These are phyloP conservation scores for Astropecten irregularis DNA, from an alignment of 53 echinoderm and acorn worm genomes.

Conservation along the genomic window DNA sequence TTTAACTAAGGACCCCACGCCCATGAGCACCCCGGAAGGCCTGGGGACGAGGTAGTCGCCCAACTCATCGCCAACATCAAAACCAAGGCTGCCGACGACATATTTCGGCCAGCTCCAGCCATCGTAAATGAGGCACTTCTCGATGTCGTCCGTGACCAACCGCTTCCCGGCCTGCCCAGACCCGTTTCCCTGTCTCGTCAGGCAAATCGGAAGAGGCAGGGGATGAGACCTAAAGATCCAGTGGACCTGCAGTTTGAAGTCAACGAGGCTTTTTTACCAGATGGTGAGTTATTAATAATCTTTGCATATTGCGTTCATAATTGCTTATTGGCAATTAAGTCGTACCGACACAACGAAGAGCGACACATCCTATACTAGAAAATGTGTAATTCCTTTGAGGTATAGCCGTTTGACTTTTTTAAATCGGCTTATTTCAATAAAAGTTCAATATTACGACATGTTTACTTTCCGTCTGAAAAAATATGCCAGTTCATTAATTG, in stretches of 20 bases:
- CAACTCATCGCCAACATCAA: neutral
- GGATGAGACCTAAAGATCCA: neutral
- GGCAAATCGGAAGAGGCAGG: neutral
- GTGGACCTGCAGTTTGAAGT: neutral
- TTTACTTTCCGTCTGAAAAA: too few species aligned
- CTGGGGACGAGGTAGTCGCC: neutral
- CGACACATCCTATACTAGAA: too few species aligned
- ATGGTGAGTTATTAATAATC: too few species aligned
- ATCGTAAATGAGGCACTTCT: neutral
- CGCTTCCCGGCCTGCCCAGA: neutral
- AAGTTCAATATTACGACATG: too few species aligned
- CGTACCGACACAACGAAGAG: too few species aligned
- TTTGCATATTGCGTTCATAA: too few species aligned
- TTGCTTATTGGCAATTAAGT: too few species aligned
- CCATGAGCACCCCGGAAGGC: neutral
- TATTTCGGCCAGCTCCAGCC: neutral
- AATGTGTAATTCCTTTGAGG: too few species aligned
- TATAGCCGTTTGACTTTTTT: too few species aligned
- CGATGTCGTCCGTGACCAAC: neutral
- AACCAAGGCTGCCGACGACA: neutral
- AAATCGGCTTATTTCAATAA: too few species aligned
- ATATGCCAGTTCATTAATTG: too few species aligned
- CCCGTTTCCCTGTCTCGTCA: neutral
- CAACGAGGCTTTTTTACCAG: neutral
- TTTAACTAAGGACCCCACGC: neutral